Percentiles rank a stretch among this genome's conserved stretches.
Conservation (phyloP, 1,140 invertebrate genomes). For the Radopholus similis region DNA sequence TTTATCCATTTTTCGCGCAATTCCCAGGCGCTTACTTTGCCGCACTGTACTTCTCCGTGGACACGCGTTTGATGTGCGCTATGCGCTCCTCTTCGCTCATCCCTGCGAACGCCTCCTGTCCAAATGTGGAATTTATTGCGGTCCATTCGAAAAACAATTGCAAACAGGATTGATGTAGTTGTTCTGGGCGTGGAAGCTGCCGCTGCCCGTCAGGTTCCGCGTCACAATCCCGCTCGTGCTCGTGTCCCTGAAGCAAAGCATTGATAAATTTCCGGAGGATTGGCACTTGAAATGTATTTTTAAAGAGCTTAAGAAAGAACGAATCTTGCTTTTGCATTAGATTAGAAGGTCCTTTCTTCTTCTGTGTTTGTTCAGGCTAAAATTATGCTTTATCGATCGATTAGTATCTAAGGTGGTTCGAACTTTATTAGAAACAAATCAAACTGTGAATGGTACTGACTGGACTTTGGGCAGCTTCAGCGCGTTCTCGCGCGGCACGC, state of each 20-base stretch:
- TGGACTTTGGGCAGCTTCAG: conserved; percentile 62
- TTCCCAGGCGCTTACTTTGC: conserved; percentile 86
- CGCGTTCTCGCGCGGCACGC: conserved; percentile 73
- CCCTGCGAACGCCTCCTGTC: conserved; percentile 75
- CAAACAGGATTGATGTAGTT: conserved; percentile 39
- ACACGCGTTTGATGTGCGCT: conserved; percentile 90
- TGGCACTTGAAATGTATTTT: no score
- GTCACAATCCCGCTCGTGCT: conserved; percentile 45
- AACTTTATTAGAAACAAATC: not conserved
- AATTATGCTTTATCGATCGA: not conserved
- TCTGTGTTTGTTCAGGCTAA: not conserved
- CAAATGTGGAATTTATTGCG: not conserved
- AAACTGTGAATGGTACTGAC: conserved; percentile 45
- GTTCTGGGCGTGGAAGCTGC: not conserved
- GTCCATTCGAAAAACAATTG: not conserved
- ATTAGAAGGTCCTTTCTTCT: no score
- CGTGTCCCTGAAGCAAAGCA: conserved; percentile 43
- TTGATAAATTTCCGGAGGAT: no score
- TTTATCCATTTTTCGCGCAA: no score
- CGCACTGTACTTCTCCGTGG: conserved; percentile 90
- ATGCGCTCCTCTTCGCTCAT: conserved; percentile 95
- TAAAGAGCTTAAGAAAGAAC: no score
- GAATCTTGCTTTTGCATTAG: no score
- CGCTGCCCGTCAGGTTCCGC: not conserved
- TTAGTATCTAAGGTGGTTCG: not conserved